Evolutionary conservation across 2,888 invertebrate genomes (phyloP), one percentile per base, ranked within the genome.

Genomic region (Tenodera sinensis): DNA sequence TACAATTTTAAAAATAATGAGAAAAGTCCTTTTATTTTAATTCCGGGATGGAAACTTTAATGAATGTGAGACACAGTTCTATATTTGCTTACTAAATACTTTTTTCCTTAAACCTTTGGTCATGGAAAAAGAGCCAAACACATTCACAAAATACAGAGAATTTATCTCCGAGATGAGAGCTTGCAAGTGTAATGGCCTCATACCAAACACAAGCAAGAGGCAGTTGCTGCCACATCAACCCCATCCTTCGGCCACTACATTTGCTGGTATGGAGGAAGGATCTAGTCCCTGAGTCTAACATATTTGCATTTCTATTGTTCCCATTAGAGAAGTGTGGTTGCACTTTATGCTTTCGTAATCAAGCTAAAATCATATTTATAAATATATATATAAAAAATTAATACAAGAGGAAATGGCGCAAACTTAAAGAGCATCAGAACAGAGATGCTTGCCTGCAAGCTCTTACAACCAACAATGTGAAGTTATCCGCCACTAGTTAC

Each of bases 51-150:
- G 34, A 81, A 87, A 28, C 87, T 25, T 28, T 28, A 87, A 87
- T 34, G 54, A 85, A 85, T 54, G 47, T 54, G 54, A 47, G 28
- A 2, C 12, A 54, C 85, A 54, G 47, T 85, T 28, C 25, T 71
- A 71, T 71, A 71, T 71, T 71, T 71, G 20, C 8, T 54, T n/a
- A n/a, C 84, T 84, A 86, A 87, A 87, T 42, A 82, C 34, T 87
- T 42, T 42, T 34, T 42, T 42, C 12, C 12, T 42, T 14, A 83
- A 89, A 89, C 87, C 89, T 89, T 86, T 89, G 89, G 89, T 83
- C 89, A 89, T 87, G 89, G 89, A 89, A 89, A 83, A 81, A 82
- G 54, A 25, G 54, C 54, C 54, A 71, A 71, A 71, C 54, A 71
- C 6, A 71, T 71, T 71, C 20, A 71, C 54, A 71, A 20, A 15